These are phyloP conservation scores for Zaprionus lachaisei DNA, from an alignment of 1,140 invertebrate genomes.

Conservation along the genomic window DNA sequence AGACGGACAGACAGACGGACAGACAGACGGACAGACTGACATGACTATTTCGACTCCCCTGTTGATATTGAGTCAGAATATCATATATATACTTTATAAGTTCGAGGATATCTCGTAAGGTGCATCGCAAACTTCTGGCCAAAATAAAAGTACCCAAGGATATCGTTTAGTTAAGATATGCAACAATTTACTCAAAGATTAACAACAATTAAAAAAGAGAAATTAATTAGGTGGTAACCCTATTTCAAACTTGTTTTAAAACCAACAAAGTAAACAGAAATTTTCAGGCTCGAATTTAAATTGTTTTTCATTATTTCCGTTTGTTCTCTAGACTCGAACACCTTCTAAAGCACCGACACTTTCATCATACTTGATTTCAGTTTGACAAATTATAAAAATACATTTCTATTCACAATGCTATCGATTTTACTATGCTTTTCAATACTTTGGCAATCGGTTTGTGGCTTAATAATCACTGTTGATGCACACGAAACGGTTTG, in stretches of 20 bases:
- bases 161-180: too few species aligned
- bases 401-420: conserved; percentile 30
- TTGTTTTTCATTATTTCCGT: not conserved
- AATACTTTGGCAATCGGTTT: not conserved
- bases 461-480: conserved; percentile 54
- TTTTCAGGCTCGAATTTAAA: not conserved
- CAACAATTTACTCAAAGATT: too few species aligned
- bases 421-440: conserved; percentile 12
- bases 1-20: too few species aligned
- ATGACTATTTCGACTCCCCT: too few species aligned
- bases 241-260: not conserved
- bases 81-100: too few species aligned
- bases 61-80: too few species aligned
- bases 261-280: not conserved
- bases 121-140: too few species aligned
- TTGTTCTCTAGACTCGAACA: not conserved
- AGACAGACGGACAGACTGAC: too few species aligned
- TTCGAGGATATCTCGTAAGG: too few species aligned
- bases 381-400: conserved; percentile 1
- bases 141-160: too few species aligned
- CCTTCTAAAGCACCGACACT: not conserved
- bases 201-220: too few species aligned
- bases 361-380: not conserved
- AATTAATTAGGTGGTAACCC: too few species aligned
- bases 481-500: conserved; percentile 64